A percentile compares a stretch with the other conserved stretches of the same genome.
These are phyloP conservation scores for Gonioctena quinquepunctata DNA, from an alignment of 1,140 invertebrate genomes.

Conservation along the genomic window DNA sequence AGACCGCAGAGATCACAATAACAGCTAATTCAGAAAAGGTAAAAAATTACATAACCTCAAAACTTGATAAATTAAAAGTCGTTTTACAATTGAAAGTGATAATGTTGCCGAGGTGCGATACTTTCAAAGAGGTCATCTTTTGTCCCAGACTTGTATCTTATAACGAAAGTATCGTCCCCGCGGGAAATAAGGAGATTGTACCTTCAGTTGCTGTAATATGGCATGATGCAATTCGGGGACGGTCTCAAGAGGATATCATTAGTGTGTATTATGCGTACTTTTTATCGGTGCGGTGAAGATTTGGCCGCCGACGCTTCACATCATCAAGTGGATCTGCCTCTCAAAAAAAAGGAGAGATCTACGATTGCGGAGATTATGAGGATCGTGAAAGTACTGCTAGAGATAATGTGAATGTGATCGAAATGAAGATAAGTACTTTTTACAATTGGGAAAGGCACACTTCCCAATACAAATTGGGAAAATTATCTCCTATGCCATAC, in stretches of 20 bases:
- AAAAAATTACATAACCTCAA: neutral
- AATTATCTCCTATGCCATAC: conserved; percentile 8
- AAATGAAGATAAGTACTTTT: conserved; percentile 12
- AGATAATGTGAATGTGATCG: conserved; percentile 7
- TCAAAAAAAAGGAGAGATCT: conserved; percentile 4
- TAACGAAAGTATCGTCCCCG: conserved; percentile 29
- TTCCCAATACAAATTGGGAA: conserved; percentile 23
- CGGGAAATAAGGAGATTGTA: conserved; percentile 15
- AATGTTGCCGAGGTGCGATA: conserved; percentile 27
- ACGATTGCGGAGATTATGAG: neutral
- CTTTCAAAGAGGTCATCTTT: conserved; percentile 34
- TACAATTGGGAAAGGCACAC: conserved; percentile 17
- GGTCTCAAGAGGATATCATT: conserved; percentile 32
- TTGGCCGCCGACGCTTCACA: conserved; percentile 21
- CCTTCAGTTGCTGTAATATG: conserved; percentile 26
- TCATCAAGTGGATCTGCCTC: conserved; percentile 9
- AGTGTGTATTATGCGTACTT: conserved; percentile 33
- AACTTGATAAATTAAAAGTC: neutral
- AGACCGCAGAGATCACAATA: neutral
- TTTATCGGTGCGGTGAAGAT: conserved; percentile 9
- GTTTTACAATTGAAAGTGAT: conserved; percentile 18
- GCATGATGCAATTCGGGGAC: conserved; percentile 31
- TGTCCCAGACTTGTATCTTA: conserved; percentile 25
- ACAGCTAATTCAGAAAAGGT: neutral
- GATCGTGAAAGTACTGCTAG: conserved; percentile 8